Conservation (phyloP, 2,797 vertebrate species). For the Catharus ustulatus region DNA sequence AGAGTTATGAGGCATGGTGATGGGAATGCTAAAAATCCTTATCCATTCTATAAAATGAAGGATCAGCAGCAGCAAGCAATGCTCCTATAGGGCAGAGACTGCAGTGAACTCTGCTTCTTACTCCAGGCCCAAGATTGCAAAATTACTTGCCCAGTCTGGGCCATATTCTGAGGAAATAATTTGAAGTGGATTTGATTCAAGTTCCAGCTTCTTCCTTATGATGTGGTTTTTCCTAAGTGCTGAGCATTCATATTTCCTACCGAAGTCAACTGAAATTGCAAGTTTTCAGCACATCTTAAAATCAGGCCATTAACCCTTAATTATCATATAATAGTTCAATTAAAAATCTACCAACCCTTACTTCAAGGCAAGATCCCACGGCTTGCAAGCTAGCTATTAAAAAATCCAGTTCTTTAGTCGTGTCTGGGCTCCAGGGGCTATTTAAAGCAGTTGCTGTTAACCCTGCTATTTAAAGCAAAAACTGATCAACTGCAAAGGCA, state of each 20-base stretch:
- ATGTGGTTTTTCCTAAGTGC: constrained; percentile 27
- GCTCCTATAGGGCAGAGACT: fast-evolving
- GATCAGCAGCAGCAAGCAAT: neutral
- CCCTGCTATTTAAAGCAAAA: constrained; percentile 18
- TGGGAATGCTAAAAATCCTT: neutral
- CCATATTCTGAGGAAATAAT: neutral
- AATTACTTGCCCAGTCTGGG: neutral
- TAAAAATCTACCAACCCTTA: constrained; percentile 58
- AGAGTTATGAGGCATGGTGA: neutral
- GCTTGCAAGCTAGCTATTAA: constrained; percentile 32
- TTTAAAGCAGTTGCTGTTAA: constrained; percentile 22
- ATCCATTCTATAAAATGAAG: neutral
- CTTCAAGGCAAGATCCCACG: constrained; percentile 25
- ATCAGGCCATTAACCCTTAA: constrained; percentile 68
- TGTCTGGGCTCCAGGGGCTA: neutral
- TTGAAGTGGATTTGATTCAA: neutral
- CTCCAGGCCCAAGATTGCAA: neutral
- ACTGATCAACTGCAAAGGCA: neutral
- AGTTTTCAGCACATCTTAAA: constrained; percentile 65
- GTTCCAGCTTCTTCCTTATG: neutral
- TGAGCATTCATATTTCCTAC: constrained; percentile 60
- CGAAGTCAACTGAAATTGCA: constrained; percentile 30
- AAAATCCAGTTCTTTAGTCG: neutral
- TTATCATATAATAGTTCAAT: constrained; percentile 65
- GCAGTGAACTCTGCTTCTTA: neutral